Evolutionary conservation across 2,113 vertebrate genomes (phyloP).

Genomic region (Pungitius pungitius): DNA sequence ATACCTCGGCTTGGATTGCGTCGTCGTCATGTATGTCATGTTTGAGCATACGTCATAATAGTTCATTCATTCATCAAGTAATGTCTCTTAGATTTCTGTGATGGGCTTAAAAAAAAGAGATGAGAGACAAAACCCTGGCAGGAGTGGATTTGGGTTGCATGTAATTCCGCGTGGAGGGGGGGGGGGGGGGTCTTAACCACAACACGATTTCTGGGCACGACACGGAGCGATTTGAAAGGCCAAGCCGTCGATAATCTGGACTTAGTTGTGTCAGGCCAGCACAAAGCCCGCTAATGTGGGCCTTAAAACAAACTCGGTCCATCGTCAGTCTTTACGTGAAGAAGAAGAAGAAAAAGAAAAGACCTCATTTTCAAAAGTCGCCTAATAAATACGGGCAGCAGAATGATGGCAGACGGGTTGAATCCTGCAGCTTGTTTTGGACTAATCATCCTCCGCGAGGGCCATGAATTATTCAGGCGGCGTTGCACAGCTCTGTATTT

Average conservation of each 20-base stretch:
- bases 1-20: slow-evolving; percentile 22
- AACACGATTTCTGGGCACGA: slow-evolving; percentile 31
- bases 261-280: slow-evolving; percentile 48
- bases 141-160: slow-evolving; percentile 33
- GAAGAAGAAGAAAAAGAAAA: slow-evolving; percentile 29
- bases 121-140: not conserved
- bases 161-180: slow-evolving; percentile 18
- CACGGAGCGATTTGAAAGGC: slow-evolving; percentile 30
- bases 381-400: slow-evolving; percentile 1
- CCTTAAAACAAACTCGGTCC: slow-evolving; percentile 37
- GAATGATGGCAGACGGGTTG: not conserved
- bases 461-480: slow-evolving; percentile 54
- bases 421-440: not conserved
- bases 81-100: too few relatives aligned
- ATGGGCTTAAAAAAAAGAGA: not conserved
- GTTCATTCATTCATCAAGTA: too few relatives aligned
- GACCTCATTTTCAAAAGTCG: not conserved
- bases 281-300: slow-evolving; percentile 39
- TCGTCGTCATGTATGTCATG: too few relatives aligned
- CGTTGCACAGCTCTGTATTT: slow-evolving; percentile 27
- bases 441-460: slow-evolving; percentile 30
- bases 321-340: slow-evolving; percentile 21
- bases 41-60: too few relatives aligned
- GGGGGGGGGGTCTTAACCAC: slow-evolving; percentile 8
- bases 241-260: slow-evolving; percentile 55